Conservation (phyloP, 2,888 invertebrate genomes). For the Metopia argyrocephala region DNA sequence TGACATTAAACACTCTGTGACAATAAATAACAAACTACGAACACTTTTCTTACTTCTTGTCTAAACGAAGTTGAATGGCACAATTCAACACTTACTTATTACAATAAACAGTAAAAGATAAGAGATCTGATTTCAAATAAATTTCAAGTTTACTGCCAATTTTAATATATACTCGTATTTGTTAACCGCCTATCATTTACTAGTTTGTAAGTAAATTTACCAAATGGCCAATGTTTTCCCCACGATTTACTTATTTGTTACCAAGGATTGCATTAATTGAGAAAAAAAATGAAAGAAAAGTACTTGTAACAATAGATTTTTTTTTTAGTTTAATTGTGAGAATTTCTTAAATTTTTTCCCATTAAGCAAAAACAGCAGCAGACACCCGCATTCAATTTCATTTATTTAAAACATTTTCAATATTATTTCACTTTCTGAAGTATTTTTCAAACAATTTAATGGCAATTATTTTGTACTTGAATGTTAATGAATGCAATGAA, state of each 20-base stretch:
- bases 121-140: conserved; percentile 25
- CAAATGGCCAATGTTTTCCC: too few species aligned
- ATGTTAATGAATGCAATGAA: conserved; percentile 24
- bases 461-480: conserved; percentile 9
- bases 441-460: neutral
- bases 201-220: neutral
- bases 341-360: too few species aligned
- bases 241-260: neutral
- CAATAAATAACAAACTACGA: neutral
- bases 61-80: neutral
- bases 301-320: too few species aligned
- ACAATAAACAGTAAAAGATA: conserved; percentile 18
- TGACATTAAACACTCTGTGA: conserved; percentile 1
- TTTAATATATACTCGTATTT: conserved; percentile 18
- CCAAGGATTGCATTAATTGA: neutral
- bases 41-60: too few species aligned
- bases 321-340: too few species aligned
- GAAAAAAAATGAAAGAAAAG: too few species aligned
- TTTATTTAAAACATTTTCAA: neutral
- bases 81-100: neutral
- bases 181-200: too few species aligned
- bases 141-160: conserved; percentile 50
- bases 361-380: conserved; percentile 10
- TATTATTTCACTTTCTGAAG: neutral
- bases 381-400: conserved; percentile 43